Percentiles rank a stretch among this genome's conserved stretches.
phyloP scores from a whole-genome alignment of 2,888 invertebrate species.

The Lycophotia porphyrea region DNA sequence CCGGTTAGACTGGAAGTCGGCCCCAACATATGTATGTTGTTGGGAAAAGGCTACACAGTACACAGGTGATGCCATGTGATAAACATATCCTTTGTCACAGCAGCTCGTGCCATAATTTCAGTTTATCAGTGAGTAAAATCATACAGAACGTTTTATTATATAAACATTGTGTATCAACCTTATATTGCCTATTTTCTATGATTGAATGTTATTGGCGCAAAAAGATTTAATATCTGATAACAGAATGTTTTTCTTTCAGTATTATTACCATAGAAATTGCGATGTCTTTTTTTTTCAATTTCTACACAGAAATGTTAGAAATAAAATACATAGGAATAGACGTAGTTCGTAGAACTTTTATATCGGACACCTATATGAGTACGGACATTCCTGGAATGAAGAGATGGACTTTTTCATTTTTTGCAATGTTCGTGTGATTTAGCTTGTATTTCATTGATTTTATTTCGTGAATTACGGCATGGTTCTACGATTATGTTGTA shows the following conservation, averaged over 20 bases:
- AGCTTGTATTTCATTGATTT: not conserved
- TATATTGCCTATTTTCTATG: constrained; percentile 40
- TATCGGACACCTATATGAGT: constrained; percentile 6
- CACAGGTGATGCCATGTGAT: not conserved
- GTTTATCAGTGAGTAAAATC: constrained; percentile 27
- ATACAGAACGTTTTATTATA: constrained; percentile 23
- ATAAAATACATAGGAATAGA: constrained; percentile 21
- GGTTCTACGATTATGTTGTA: not conserved
- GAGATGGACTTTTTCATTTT: not conserved
- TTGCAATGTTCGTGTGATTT: not conserved
- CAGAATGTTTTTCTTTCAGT: constrained; percentile 35
- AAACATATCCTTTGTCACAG: not conserved
- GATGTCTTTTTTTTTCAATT: constrained; percentile 30
- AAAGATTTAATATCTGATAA: constrained; percentile 49
- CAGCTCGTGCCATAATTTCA: not conserved
- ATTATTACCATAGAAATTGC: constrained; percentile 39
- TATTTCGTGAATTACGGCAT: not conserved
- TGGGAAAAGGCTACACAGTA: not conserved
- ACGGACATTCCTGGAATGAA: constrained; percentile 13
- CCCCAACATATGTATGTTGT: not conserved
- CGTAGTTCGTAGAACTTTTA: constrained; percentile 5
- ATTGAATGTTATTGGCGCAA: constrained; percentile 54
- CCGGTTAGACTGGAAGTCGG: not conserved
- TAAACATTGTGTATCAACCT: constrained; percentile 4
- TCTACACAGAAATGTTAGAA: constrained; percentile 2